Evolutionary conservation across 1,140 invertebrate genomes (phyloP), one percentile per base, ranked within the genome.

Genomic region (Vollenhovia emeryi): DNA sequence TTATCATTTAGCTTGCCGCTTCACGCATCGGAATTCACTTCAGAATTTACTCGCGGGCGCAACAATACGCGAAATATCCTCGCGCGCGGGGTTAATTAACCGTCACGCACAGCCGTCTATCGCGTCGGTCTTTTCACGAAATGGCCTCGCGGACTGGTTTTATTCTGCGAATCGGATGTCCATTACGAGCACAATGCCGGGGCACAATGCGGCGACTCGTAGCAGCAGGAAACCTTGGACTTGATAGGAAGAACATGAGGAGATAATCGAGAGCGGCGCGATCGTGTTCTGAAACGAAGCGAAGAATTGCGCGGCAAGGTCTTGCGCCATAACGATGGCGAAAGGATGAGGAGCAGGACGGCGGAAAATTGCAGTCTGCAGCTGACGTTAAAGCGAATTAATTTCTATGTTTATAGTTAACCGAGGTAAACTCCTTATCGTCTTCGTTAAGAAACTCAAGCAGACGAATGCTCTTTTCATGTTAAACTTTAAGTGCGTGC

Each of bases 341-440:
- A 50, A 48, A 43, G 24, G 9, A 48, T 18, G 9, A 24, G 27
- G 52, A 24, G 24, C 27, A 66, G 27, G 8, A 18, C 9, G 15
- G 36, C 43, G 57, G 82, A 79, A 88, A 88, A 88, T 88, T 85
- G 59, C 48, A 66, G 52, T 80, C 55, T 60, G 64, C 13, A 36
- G 43, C 30, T 78, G 73, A 80, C 52, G 52, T 45, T 24, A 74
- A 52, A 68, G 71, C 36, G 43, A 48, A 88, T 88, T 88, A 85
- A 88, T 88, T 79, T 84, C 45, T 74, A 59, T 45, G n/a, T 59
- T 50, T 79, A 83, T 73, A 68, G 43, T 73, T 52, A 45, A 48
- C 33, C 66, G 11, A 30, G 18, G 18, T 55, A 33, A 24, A 21
- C 9, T n/a, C 3, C 55, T 87, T 66, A 24, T n/a, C 7, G 8